phyloP scores from a whole-genome alignment of 2,888 invertebrate genomes.

The Cylindroiulus punctatus region DNA sequence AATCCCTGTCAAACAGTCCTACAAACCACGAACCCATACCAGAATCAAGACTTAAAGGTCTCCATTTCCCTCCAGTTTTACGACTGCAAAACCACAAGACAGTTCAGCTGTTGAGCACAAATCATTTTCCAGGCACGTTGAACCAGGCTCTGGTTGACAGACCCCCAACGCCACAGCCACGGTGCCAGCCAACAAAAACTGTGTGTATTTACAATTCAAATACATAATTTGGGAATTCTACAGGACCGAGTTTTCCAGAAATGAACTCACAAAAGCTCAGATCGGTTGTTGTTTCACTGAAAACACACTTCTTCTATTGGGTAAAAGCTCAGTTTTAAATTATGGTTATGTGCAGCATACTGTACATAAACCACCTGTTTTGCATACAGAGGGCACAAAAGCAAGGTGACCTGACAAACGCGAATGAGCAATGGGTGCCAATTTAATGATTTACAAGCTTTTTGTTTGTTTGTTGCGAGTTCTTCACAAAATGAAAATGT shows the following conservation, averaged over 20 bases:
- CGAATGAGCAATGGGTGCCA: not conserved
- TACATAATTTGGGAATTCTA: not conserved
- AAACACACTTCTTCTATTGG: not conserved
- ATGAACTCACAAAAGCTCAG: not conserved
- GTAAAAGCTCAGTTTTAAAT: not conserved
- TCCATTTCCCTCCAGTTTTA: conserved; percentile 36
- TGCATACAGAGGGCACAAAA: not conserved
- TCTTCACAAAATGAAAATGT: not conserved
- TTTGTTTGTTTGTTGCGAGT: not conserved
- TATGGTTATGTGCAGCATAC: not conserved
- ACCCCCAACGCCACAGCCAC: not conserved
- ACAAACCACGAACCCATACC: not conserved
- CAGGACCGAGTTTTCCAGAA: not conserved
- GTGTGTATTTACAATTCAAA: not conserved
- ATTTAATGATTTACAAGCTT: not conserved
- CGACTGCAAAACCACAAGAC: conserved; percentile 45
- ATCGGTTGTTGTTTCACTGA: not conserved
- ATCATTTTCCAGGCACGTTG: conserved; percentile 35
- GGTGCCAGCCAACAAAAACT: not conserved
- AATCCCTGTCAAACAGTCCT: conserved; percentile 16
- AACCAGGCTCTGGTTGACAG: not conserved
- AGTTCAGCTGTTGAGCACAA: conserved; percentile 49
- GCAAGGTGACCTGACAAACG: not conserved
- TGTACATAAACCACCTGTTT: not conserved
- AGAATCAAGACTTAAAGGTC: conserved; percentile 14